phyloP scores from a whole-genome alignment of 2,888 invertebrate genomes.

The Thymelicus acteon region DNA sequence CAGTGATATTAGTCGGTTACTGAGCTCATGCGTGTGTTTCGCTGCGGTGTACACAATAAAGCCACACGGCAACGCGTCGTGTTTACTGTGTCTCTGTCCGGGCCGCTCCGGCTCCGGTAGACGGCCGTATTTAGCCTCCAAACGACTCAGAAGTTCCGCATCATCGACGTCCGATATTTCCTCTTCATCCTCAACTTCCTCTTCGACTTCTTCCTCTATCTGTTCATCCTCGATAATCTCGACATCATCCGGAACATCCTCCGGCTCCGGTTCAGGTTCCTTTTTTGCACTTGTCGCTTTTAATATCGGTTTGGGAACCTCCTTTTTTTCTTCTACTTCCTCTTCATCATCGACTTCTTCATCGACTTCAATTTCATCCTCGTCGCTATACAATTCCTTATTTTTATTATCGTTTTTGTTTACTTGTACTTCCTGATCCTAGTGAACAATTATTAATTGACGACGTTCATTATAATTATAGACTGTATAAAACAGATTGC shows the following conservation, averaged over 20 bases:
- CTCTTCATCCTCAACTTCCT: conserved; percentile 78
- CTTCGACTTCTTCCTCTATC: conserved; percentile 77
- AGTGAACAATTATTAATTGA: conserved; percentile 22
- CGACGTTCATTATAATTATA: conserved; percentile 3
- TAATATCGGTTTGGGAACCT: conserved; percentile 42
- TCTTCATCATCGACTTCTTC: conserved; percentile 63
- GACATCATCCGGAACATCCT: conserved; percentile 68
- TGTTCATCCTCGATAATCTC: conserved; percentile 79
- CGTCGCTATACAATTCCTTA: conserved; percentile 71
- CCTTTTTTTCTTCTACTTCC: conserved; percentile 57
- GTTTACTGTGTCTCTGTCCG: conserved; percentile 79
- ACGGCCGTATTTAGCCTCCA: conserved; percentile 90
- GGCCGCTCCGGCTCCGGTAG: conserved; percentile 83
- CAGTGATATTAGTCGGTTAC: conserved; percentile 60
- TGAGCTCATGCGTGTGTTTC: conserved; percentile 55
- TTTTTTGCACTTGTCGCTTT: conserved; percentile 51
- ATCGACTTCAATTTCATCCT: conserved; percentile 63
- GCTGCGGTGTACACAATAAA: conserved; percentile 41
- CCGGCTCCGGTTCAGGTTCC: conserved; percentile 60
- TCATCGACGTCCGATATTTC: conserved; percentile 88
- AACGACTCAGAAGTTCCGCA: conserved; percentile 87
- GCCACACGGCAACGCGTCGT: conserved; percentile 49
- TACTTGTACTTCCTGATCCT: conserved; percentile 49
- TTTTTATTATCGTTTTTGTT: conserved; percentile 49
- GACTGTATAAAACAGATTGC: neutral